Conservation (phyloP, 2,888 invertebrate genomes). For the Nasonia oneida region DNA sequence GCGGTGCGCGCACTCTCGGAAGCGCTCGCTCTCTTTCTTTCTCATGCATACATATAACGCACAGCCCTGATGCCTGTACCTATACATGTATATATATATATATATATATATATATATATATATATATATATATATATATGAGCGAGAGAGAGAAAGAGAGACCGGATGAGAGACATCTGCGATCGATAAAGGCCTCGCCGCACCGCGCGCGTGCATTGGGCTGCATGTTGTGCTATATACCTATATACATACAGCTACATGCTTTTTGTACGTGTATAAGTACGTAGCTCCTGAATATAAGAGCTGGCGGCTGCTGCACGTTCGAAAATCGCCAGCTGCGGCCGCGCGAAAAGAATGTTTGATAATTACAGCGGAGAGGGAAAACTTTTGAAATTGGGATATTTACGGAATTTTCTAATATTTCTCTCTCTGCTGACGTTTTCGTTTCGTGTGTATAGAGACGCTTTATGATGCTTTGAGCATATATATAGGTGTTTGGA, state of each 20-base stretch:
- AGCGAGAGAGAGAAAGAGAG: slow-evolving; percentile 7
- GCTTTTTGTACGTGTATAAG: neutral
- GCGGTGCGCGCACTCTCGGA: slow-evolving; percentile 7
- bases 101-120: neutral
- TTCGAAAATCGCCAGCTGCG: slow-evolving; percentile 26
- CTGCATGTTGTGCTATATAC: neutral
- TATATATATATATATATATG: neutral
- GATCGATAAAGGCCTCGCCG: slow-evolving; percentile 73
- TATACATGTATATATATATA: neutral
- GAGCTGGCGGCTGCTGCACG: neutral
- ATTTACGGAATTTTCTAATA: too few relatives aligned
- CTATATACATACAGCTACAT: neutral
- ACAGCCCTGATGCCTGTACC: neutral
- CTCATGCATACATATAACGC: neutral
- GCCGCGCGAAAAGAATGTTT: slow-evolving; percentile 64
- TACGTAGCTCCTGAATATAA: neutral
- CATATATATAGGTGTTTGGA: neutral
- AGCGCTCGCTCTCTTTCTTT: neutral
- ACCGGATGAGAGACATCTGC: slow-evolving; percentile 69
- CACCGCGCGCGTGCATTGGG: neutral
- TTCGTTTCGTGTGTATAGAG: neutral
- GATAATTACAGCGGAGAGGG: neutral
- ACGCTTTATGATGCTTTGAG: neutral
- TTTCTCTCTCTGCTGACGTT: too few relatives aligned
- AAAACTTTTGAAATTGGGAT: neutral